These are phyloP conservation scores for Eriosoma lanigerum DNA, from an alignment of 1,140 invertebrate genomes.

Conservation along the genomic window DNA sequence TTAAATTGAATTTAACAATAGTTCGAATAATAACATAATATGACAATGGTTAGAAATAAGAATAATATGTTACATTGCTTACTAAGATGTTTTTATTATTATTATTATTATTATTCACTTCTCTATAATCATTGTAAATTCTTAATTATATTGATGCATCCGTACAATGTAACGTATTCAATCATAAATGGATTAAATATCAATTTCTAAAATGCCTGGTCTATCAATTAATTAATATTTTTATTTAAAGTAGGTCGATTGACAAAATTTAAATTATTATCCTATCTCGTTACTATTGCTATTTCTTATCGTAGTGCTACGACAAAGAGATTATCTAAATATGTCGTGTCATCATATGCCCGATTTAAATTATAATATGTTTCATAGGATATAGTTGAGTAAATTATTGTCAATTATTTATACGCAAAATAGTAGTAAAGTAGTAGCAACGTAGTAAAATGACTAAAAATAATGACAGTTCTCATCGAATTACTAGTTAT, in stretches of 20 bases:
- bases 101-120: no score
- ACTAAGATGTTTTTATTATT: slow-evolving; percentile 16
- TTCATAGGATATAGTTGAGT: not conserved
- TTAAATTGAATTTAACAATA: slow-evolving; percentile 11
- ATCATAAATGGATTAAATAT: slow-evolving; percentile 14
- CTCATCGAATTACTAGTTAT: no score
- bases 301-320: not conserved
- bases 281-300: not conserved
- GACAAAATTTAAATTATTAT: slow-evolving; percentile 4
- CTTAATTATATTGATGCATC: slow-evolving; percentile 15
- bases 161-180: slow-evolving; percentile 2
- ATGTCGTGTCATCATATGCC: not conserved
- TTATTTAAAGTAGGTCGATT: not conserved
- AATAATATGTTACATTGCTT: slow-evolving; percentile 5
- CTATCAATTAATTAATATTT: slow-evolving; percentile 3
- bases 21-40: not conserved
- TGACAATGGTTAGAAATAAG: slow-evolving; percentile 17
- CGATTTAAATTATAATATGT: not conserved
- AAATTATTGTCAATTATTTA: no score
- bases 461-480: no score
- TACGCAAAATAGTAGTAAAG: no score
- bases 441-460: no score
- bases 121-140: slow-evolving; percentile 27
- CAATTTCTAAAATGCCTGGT: slow-evolving; percentile 16
- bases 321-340: not conserved